Evolutionary conservation across 2,888 invertebrate genomes (phyloP), one percentile per base, ranked within the genome.

Genomic region (Acanthosoma haemorrhoidale): DNA sequence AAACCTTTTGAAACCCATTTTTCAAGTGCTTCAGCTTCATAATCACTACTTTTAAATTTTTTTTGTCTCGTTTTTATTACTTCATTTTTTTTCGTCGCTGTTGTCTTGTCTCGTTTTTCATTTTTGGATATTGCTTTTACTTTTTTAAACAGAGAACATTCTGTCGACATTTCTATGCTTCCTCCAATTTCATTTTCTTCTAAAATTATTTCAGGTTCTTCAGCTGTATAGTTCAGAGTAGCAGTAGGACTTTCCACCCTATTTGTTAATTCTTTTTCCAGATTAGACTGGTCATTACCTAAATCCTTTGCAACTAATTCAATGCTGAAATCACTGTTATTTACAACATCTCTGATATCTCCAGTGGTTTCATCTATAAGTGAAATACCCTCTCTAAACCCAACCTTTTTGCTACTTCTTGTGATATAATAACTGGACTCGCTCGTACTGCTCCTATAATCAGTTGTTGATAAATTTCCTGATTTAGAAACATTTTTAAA

Each of bases 1-100:
- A 64, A 38, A 4, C 31, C 25, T 29, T 15, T 15, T 38, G 39
- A 41, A 6, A 64, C 39, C 64, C 64, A 64, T n/a, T 64, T 64
- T 39, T 41, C 64, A 18, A 8, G 3, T n/a, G 13, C n/a, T 8
- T 1, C 13, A 1, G 11, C 2, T 6, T n/a, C 29, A 4, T 13
- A 2, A 21, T 29, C 29, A 2, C 25, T n/a, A 13, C 51, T n/a
- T 25, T 9, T 15, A 4, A n/a, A n/a, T 0, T 5, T 51, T 51
- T 51, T 51, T n/a, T n/a, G n/a, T n/a, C 25, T 51, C 1, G 6
- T 5, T 25, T 5, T 3, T 6, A n/a, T n/a, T 2, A 2, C 13
- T 51, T 51, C 29, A 25, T 1, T 13, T 43, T 21, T 18, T 6
- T 13, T 43, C 25, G 43, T 13, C 18, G 21, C 13, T 13, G 2